Evolutionary conservation across 2,113 vertebrate genomes (phyloP).

Genomic region (Ammodramus savannarum): DNA sequence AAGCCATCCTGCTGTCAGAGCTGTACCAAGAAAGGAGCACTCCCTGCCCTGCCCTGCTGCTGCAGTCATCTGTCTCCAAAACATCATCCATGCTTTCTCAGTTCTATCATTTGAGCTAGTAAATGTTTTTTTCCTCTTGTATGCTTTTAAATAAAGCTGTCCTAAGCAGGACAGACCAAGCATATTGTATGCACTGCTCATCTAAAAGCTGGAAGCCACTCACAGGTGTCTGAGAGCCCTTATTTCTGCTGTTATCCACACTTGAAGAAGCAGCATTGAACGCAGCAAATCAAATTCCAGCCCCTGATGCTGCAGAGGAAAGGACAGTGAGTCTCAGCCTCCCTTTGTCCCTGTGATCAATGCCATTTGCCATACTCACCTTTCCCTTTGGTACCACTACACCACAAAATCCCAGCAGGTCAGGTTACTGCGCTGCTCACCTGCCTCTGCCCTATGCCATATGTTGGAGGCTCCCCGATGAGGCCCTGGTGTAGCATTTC

Average conservation of each 20-base stretch:
- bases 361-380: not conserved
- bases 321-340: not conserved
- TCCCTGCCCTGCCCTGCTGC: not conserved
- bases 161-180: not conserved
- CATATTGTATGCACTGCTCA: too few relatives aligned
- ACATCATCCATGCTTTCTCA: not conserved
- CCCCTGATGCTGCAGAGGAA: not conserved
- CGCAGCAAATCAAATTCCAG: fast-evolving
- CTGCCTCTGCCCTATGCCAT: not conserved
- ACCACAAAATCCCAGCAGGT: not conserved
- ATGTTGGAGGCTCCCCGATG: not conserved
- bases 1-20: not conserved
- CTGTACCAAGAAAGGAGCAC: not conserved
- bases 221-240: not conserved
- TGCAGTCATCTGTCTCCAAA: not conserved
- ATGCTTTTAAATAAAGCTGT: not conserved
- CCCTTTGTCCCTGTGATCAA: not conserved
- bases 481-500: constrained; percentile 25
- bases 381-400: not conserved
- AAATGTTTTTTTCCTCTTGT: not conserved
- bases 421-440: not conserved
- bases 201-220: not conserved
- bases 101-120: not conserved
- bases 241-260: not conserved
- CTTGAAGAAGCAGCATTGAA: not conserved